Evolutionary conservation across 2,797 vertebrate genomes (phyloP).

Genomic region (Propithecus deckenii): DNA sequence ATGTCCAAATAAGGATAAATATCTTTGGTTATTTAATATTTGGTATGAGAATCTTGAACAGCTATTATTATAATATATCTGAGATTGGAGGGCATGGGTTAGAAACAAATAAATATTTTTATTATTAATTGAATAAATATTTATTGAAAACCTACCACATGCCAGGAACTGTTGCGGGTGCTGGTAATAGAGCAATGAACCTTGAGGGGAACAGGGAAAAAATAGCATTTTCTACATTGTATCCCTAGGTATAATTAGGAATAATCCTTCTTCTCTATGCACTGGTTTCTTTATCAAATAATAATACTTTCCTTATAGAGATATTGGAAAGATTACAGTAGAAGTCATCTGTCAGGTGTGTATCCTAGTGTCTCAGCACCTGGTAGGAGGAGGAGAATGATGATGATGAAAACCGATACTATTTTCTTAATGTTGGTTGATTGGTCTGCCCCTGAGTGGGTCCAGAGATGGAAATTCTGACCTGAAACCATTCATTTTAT

Average conservation of each 20-base stretch:
- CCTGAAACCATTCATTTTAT: not conserved
- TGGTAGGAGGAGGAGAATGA: not conserved
- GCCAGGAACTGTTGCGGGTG: not conserved
- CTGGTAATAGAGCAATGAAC: not conserved
- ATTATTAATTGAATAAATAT: not conserved
- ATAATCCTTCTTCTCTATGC: not conserved
- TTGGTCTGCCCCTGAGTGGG: not conserved
- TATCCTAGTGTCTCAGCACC: not conserved
- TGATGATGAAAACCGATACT: not conserved
- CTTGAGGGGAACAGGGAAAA: not conserved
- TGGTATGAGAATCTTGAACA: not conserved
- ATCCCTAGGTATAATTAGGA: not conserved
- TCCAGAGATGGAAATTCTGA: not conserved
- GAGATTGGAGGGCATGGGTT: not conserved
- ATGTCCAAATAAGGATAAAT: not conserved
- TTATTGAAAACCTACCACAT: not conserved
- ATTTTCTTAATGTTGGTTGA: not conserved
- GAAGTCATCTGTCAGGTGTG: not conserved
- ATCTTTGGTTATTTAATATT: not conserved
- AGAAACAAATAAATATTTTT: not conserved
- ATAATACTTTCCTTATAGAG: not conserved
- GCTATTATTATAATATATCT: not conserved
- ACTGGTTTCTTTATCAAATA: not conserved
- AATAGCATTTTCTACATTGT: not conserved
- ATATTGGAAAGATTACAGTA: not conserved